Percentiles rank a stretch among this genome's conserved stretches.
phyloP scores from a whole-genome alignment of 2,113 vertebrate genomes.

The Leptosomus discolor region DNA sequence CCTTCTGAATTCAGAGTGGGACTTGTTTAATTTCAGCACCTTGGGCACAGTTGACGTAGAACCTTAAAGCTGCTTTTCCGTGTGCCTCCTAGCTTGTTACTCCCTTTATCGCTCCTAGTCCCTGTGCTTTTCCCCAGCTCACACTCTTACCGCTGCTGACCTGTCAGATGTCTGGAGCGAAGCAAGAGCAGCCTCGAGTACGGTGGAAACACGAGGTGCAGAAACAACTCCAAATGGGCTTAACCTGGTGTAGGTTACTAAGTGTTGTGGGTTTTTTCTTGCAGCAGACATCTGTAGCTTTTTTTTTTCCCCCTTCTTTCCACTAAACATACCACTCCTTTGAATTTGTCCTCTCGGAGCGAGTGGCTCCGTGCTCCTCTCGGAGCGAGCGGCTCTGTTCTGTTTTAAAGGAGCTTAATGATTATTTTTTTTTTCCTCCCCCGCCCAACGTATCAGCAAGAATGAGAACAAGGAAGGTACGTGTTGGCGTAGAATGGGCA shows the following conservation, averaged over 20 bases:
- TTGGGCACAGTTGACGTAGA: neutral
- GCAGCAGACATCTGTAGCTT: neutral
- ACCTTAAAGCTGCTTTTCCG: neutral
- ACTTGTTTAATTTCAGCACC: neutral
- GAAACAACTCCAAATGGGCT: neutral
- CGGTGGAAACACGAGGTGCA: neutral
- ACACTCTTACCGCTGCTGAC: neutral
- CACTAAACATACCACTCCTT: neutral
- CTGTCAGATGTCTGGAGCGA: neutral
- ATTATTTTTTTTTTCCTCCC: neutral
- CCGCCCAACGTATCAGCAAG: neutral
- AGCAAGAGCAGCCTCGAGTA: neutral
- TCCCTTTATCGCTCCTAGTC: neutral
- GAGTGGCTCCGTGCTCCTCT: neutral
- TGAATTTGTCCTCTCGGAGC: neutral
- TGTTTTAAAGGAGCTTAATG: neutral
- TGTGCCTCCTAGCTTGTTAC: neutral
- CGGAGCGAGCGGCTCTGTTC: neutral
- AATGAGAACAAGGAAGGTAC: neutral
- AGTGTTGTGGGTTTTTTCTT: neutral
- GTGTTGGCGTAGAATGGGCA: neutral
- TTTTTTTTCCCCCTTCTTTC: neutral
- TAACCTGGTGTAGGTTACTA: neutral
- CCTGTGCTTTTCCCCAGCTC: neutral
- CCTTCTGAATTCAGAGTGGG: neutral